These are phyloP conservation scores for Megalonaias nervosa DNA, from an alignment of 1,140 invertebrate genomes.

Conservation along the genomic window DNA sequence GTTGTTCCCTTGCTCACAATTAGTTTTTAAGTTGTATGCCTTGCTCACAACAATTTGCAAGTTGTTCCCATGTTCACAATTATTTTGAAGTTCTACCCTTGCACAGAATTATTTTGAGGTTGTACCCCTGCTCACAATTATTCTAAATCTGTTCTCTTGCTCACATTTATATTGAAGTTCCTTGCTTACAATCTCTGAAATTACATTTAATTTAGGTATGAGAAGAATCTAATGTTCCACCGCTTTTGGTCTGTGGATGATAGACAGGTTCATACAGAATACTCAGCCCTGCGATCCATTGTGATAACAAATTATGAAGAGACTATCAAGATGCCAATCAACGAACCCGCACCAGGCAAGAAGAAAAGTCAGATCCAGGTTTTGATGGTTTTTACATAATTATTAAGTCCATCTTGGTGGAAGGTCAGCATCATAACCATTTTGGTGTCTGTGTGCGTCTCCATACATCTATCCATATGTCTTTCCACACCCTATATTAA, in stretches of 20 bases:
- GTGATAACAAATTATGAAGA: slow-evolving; percentile 99
- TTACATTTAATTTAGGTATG: slow-evolving; percentile 79
- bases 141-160: background rate
- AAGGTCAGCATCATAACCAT: too few species aligned
- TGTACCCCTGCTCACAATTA: background rate
- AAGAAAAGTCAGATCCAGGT: slow-evolving; percentile 94
- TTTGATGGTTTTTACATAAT: background rate
- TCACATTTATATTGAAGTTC: background rate
- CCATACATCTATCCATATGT: too few species aligned
- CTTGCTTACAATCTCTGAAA: background rate
- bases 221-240: slow-evolving; percentile 94
- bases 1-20: too few species aligned
- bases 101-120: background rate
- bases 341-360: slow-evolving; percentile 96
- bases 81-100: background rate
- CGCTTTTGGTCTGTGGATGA: slow-evolving; percentile 99
- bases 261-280: slow-evolving; percentile 95
- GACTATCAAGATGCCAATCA: slow-evolving; percentile 98
- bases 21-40: too few species aligned
- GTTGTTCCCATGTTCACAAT: background rate
- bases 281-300: slow-evolving; percentile 94
- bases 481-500: too few species aligned
- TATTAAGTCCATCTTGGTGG: too few species aligned
- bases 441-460: too few species aligned
- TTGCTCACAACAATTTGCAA: too few species aligned